A percentile compares a stretch with the other conserved stretches of the same genome.
phyloP scores from a whole-genome alignment of 2,797 vertebrate genomes.

The Neomorphus geoffroyi region DNA sequence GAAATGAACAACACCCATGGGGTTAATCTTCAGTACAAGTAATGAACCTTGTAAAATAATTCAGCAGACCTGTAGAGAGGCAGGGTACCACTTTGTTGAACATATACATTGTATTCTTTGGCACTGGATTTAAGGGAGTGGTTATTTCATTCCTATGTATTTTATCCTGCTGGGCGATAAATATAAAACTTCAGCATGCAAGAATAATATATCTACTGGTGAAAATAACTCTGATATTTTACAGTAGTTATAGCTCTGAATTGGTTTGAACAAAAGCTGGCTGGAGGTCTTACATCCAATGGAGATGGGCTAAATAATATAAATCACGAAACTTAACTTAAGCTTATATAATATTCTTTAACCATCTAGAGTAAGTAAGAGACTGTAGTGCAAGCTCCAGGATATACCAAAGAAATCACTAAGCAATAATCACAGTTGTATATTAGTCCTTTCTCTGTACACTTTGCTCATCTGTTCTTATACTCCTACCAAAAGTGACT shows the following conservation, averaged over 20 bases:
- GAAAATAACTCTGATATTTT: constrained; percentile 23
- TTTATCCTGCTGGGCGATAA: constrained; percentile 14
- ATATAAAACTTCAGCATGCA: neutral
- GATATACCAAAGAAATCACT: constrained; percentile 21
- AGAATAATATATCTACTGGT: neutral
- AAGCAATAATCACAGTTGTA: neutral
- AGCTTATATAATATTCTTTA: constrained; percentile 12
- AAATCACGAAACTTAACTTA: neutral
- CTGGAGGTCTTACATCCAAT: constrained; percentile 19
- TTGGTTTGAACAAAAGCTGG: constrained; percentile 41
- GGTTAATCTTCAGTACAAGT: neutral
- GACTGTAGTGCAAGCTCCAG: neutral
- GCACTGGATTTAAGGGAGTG: neutral
- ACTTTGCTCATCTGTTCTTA: neutral
- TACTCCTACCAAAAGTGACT: neutral
- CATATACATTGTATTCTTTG: neutral
- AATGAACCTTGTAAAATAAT: neutral
- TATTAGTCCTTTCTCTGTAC: neutral
- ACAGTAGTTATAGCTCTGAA: constrained; percentile 5
- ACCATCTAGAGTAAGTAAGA: neutral
- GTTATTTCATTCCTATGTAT: constrained; percentile 8
- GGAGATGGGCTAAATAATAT: constrained; percentile 2
- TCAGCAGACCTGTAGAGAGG: neutral
- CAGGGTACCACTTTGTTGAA: neutral
- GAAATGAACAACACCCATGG: neutral